Conservation (phyloP, 1,140 invertebrate genomes). For the Cataglyphis hispanica region DNA sequence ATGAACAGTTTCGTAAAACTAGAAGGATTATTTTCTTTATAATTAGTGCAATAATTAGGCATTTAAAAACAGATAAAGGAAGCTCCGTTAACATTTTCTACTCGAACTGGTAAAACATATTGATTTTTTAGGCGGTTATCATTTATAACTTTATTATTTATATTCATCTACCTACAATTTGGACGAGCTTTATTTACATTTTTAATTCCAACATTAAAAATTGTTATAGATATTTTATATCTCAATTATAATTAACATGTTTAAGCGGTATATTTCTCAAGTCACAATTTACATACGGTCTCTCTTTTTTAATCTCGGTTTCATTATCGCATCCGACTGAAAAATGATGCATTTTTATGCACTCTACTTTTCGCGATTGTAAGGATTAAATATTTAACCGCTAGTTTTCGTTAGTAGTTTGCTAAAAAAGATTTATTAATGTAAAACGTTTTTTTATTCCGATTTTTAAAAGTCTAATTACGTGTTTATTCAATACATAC, state of each 20-base stretch:
- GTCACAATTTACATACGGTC: neutral
- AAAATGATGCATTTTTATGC: neutral
- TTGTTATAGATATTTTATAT: no score
- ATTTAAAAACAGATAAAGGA: neutral
- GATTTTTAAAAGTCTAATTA: neutral
- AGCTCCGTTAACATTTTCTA: neutral
- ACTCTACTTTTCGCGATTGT: conserved; percentile 26
- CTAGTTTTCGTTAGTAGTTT: conserved; percentile 49
- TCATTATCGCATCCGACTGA: conserved; percentile 66
- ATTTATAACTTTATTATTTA: no score
- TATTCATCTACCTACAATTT: no score
- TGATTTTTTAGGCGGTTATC: neutral
- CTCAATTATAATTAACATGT: no score
- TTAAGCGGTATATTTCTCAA: no score
- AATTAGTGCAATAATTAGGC: neutral
- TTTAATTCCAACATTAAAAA: no score
- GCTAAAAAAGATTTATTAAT: conserved; percentile 50
- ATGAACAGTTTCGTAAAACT: neutral
- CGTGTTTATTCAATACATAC: neutral
- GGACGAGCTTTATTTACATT: no score
- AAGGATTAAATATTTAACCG: conserved; percentile 60
- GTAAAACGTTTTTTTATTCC: conserved; percentile 5
- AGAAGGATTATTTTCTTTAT: neutral
- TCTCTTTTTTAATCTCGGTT: conserved; percentile 58
- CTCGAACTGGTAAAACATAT: conserved; percentile 32